Evolutionary conservation across 2,797 vertebrate genomes (phyloP), one percentile per base, ranked within the genome.

Genomic region (Gallinago solitaria): DNA sequence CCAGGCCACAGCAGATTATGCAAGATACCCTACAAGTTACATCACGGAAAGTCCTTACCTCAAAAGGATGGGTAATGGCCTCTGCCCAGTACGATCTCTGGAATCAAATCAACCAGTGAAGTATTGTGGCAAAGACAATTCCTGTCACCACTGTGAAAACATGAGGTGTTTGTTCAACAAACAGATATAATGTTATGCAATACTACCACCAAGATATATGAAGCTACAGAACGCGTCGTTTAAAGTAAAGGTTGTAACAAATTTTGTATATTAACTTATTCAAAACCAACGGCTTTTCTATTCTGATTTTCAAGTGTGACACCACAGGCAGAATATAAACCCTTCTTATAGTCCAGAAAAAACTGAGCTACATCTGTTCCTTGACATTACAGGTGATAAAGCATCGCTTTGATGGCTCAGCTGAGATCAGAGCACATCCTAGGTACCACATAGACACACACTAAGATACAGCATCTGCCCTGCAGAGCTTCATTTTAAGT

Each of bases 371-470:
- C 96, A 95, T 93, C 96, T 96, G 93, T 96, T 96, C 93, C 94
- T 80, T 89, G 96, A 95, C 93, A 92, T 95, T 95, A 94, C 80
- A 94, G 96, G 89, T 97, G 93, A 95, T 95, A 96, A 94, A 96
- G 83, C 87, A 95, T 61, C 89, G 50, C 94, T 96, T 95, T 95
- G 94, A 96, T 96, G 90, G 87, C 94, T 94, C 91, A 95, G 88
- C 68, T 90, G 91, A 96, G 95, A 96, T 96, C 91, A 93, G 53
- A 96, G 91, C 56, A 77, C 83, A 70, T 95, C 77, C 87, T 79
- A 53, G 86, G 95, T 94, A 95, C 93, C 85, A 88, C 80, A 91
- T 12, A 93, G 88, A 35, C 71, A 67, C 77, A 94, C 50, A 83
- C 57, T 78, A 96, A 93, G 88, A 95, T 88, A 82, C 95, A 96